Conservation (phyloP, 2,888 invertebrate species). For the Periphyllus acericola region DNA sequence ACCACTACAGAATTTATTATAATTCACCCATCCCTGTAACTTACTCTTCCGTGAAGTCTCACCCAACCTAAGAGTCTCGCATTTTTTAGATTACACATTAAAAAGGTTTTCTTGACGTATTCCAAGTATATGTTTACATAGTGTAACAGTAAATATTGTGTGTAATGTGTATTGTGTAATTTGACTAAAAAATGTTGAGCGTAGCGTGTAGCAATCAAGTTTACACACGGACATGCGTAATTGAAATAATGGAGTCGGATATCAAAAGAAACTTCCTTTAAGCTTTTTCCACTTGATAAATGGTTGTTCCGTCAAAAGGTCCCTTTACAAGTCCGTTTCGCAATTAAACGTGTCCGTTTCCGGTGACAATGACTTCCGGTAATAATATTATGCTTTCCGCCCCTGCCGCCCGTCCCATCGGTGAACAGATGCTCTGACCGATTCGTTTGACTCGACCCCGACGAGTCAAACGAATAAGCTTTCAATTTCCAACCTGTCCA, state of each 20-base stretch:
- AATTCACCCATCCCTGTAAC: no score
- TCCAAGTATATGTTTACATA: no score
- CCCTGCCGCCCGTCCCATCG: no score
- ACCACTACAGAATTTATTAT: no score
- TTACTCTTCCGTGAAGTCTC: no score
- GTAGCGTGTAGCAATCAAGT: neutral
- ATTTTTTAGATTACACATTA: no score
- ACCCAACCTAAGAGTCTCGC: no score
- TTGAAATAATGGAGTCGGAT: neutral
- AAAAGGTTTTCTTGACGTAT: no score
- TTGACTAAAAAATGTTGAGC: neutral
- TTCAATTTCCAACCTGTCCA: slow-evolving; percentile 49
- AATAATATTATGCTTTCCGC: slow-evolving; percentile 48
- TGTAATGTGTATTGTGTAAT: slow-evolving; percentile 6
- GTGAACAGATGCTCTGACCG: slow-evolving; percentile 35
- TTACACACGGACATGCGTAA: neutral
- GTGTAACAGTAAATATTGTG: neutral
- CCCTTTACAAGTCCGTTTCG: slow-evolving; percentile 12
- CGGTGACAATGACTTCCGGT: slow-evolving; percentile 39
- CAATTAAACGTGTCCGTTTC: slow-evolving; percentile 54
- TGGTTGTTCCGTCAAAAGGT: slow-evolving; percentile 25
- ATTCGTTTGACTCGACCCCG: slow-evolving; percentile 1
- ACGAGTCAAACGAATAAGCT: no score
- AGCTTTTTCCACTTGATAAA: slow-evolving; percentile 29
- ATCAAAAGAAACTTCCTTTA: slow-evolving; percentile 19